Base-by-base conservation (phyloP, 2,888 invertebrate genomes). In the Phoenoteleia sp. region DNA sequence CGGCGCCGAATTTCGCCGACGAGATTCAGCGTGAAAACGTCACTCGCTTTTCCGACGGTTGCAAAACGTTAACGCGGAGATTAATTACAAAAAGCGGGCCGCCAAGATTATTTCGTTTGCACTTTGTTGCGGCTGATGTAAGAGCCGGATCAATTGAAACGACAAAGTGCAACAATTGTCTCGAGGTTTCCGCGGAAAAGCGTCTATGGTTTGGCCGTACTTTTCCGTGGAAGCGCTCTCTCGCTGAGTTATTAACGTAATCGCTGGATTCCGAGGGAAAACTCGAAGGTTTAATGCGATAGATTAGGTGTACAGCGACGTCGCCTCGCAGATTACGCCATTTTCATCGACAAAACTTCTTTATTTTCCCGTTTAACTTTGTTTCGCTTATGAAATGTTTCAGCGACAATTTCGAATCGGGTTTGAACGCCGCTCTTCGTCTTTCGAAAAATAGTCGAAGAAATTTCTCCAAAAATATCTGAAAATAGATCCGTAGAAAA, bases 381-480 rank as follows among this genome's bases (percentile, higher is more conserved):
- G 23, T 15, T 6, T 27, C 52, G 7, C 27, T 54, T 4, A 23
- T 23, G 23, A 49, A 17, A 19, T 45, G 11, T 33, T 33, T 33
- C 33, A 17, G 19, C 23, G 21, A 0, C 33, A 15, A 27, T 56
- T 56, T 5, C 36, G 33, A 36, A 9, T 58, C 39, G 15, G n/a
- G 36, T 11, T 36, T 36, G 13, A 36, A 15, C 15, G 15, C 29
- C 58, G 58, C 23, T 21, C n/a, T 49, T 54, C 25, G 29, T 47
- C 17, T 39, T 11, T 76, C 45, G 15, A 69, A 79, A 62, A 79
- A 64, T 71, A 75, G 62, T 60, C 36, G 33, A 80, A 72, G 72
- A 80, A 72, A 72, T 80, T 80, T 81, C 81, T 74, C 67, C 67
- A 74, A 74, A 81, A 81, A 81, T 74, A 19, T 81, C 74, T 67